Evolutionary conservation across 1,140 invertebrate genomes (phyloP), one percentile per base, ranked within the genome.

Genomic region (Cardiocondyla obscurior): DNA sequence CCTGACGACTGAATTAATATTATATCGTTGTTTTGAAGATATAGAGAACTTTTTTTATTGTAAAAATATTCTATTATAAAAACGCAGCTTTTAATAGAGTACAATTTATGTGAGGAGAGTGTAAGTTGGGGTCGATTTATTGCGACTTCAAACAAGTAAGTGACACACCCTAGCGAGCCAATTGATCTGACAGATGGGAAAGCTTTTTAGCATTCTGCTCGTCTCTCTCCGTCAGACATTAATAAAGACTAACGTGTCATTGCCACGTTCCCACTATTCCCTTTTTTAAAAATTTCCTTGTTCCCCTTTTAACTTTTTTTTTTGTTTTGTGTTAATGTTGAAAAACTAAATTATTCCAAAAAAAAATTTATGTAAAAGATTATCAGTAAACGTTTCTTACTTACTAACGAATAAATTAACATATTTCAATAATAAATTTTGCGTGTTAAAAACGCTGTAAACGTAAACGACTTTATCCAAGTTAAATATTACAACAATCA

Each of bases 231-330:
- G 6, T 25, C 8, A 49, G 19, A 7, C 25, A 49, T 49, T 51
- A 67, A 67, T 67, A 49, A 67, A 51, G 12, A 67, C 2, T 67
- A 67, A 67, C 22, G 16, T 30, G n/a, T 30, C 16, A 36, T 36
- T 36, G 8, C 6, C 1, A 69, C 0, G 2, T 53, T 70, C 5
- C 44, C 6, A 39, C 42, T 30, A 8, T 33, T 14, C 12, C 12
- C 30, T 51, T 28, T 33, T 14, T 30, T 16, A n/a, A n/a, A n/a
- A n/a, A n/a, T 39, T 39, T 42, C 3, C 1, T 2, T 0, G 2
- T 19, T 1, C 4, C 1, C 3, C 19, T 36, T 16, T 7, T 0
- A n/a, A n/a, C 19, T 16, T 1, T 58, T n/a, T 5, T 16, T 25
- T 3, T 7, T 3, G 2, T 6, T 1, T 22, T 12, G 0, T n/a